Conservation (phyloP, 2,113 vertebrate genomes). For the Crotophaga sulcirostris region DNA sequence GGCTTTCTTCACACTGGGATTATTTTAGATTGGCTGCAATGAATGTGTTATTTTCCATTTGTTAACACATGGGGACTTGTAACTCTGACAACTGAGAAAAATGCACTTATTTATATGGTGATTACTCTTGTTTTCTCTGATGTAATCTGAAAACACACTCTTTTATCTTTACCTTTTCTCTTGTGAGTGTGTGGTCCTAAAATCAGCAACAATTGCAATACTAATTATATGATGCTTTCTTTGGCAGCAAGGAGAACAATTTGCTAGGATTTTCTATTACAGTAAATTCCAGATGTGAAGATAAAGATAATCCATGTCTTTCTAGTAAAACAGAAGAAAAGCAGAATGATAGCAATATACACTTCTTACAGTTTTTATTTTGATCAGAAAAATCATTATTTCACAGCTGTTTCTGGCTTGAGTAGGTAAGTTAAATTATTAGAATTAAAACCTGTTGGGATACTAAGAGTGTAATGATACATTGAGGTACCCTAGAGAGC, state of each 20-base stretch:
- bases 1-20: constrained; percentile 52
- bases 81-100: constrained; percentile 63
- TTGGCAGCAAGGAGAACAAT: neutral
- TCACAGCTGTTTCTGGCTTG: neutral
- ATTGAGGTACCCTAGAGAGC: neutral
- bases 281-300: neutral
- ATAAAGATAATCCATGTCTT: neutral
- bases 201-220: neutral
- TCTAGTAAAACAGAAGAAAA: neutral
- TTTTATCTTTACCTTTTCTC: constrained; percentile 3
- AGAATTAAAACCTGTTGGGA: neutral
- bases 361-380: neutral
- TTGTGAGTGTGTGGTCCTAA: fast-evolving
- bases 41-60: constrained; percentile 72
- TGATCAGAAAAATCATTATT: neutral
- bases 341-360: neutral
- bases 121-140: constrained; percentile 45
- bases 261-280: neutral
- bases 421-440: neutral
- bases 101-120: constrained; percentile 58
- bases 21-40: constrained; percentile 67
- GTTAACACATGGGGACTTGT: constrained; percentile 66
- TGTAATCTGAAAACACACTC: constrained; percentile 2
- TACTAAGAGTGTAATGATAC: neutral
- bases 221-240: constrained; percentile 25